phyloP scores from a whole-genome alignment of 2,888 invertebrate species.

The Vandiemenella viatica region DNA sequence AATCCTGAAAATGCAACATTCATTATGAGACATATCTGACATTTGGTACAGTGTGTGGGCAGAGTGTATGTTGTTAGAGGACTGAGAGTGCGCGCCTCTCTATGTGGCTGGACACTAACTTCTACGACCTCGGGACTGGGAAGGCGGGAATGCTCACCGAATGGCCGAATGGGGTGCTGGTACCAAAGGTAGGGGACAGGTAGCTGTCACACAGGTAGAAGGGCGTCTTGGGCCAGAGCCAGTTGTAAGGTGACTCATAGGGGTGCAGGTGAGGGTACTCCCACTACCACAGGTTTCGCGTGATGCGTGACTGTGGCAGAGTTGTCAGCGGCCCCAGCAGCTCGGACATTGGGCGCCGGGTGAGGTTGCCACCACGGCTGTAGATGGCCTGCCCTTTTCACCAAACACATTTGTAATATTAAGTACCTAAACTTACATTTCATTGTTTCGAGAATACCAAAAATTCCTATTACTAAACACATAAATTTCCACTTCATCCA shows the following conservation, averaged over 20 bases:
- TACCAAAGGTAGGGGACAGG: conserved; percentile 86
- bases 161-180: conserved; percentile 78
- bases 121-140: no score
- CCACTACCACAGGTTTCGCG: conserved; percentile 83
- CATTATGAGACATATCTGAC: no score
- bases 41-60: no score
- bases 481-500: no score
- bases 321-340: conserved; percentile 66
- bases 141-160: conserved; percentile 51
- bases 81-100: no score
- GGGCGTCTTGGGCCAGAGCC: conserved; percentile 27
- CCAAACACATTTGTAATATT: no score
- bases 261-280: conserved; percentile 68
- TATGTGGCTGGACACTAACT: no score
- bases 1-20: no score
- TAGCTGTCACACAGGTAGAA: conserved; percentile 74
- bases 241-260: conserved; percentile 41
- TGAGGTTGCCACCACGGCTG: conserved; percentile 42
- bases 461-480: no score
- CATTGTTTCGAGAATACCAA: no score
- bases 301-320: conserved; percentile 63
- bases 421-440: no score
- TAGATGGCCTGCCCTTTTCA: conserved; percentile 58
- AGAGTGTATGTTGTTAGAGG: no score
- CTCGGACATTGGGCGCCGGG: conserved; percentile 40